These are phyloP conservation scores for Amyelois transitella DNA, from an alignment of 1,140 invertebrate species.

Conservation along the genomic window DNA sequence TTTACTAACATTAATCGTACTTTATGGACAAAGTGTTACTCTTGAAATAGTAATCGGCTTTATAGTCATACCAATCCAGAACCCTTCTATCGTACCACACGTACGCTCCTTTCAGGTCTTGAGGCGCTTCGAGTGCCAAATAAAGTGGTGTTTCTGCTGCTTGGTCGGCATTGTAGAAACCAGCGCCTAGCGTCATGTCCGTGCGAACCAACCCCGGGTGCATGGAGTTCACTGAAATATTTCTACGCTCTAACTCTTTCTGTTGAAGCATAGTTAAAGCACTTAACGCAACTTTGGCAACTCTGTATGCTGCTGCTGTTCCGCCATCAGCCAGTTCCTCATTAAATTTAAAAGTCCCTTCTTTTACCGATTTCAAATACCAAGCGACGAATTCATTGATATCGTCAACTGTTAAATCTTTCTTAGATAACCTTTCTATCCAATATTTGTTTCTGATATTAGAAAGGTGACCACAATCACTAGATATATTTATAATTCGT, in stretches of 20 bases:
- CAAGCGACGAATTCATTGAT: conserved; percentile 77
- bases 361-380: conserved; percentile 74
- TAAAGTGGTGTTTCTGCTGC: conserved; percentile 67
- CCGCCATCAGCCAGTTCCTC: conserved; percentile 72
- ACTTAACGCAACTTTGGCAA: conserved; percentile 81
- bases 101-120: conserved; percentile 52
- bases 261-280: conserved; percentile 79
- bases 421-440: conserved; percentile 69
- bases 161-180: conserved; percentile 78
- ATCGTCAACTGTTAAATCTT: conserved; percentile 73
- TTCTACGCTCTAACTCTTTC: conserved; percentile 71
- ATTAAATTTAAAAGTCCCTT: conserved; percentile 49
- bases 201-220: conserved; percentile 82
- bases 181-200: conserved; percentile 81
- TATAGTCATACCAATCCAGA: conserved; percentile 53
- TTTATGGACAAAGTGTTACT: conserved; percentile 3
- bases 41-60: conserved; percentile 45
- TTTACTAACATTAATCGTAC: background rate
- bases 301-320: conserved; percentile 76
- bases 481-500: conserved; percentile 84
- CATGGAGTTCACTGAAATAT: conserved; percentile 80
- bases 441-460: conserved; percentile 74
- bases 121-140: conserved; percentile 49
- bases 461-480: conserved; percentile 78
- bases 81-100: conserved; percentile 58